Evolutionary conservation across 2,888 invertebrate genomes (phyloP), one percentile per base, ranked within the genome.

Genomic region (Tenthredo notha): DNA sequence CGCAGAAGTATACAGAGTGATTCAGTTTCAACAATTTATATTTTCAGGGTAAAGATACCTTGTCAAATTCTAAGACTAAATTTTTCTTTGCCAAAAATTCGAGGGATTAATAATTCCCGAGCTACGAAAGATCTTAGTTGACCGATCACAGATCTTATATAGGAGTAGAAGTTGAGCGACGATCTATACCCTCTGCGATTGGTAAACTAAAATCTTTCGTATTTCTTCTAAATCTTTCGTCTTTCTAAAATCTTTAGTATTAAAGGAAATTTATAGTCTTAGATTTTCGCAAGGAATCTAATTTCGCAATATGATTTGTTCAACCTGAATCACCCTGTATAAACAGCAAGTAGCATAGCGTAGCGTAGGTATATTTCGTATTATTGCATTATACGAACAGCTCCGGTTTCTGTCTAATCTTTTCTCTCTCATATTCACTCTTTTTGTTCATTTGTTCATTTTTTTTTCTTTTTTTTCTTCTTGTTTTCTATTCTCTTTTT

Each of bases 341-440:
- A 58, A 21, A 6, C n/a, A 58, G 18, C 18, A 7, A 33, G 37
- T 37, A 70, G 37, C 15, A 70, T 37, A 70, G 9, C 33, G 33
- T 70, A 18, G 29, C 33, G 33, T 70, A 18, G 29, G 70, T 70
- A 70, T 70, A 70, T n/a, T 70, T n/a, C n/a, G n/a, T 25, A 58
- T 58, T 58, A 37, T 70, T 70, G 37, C 70, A n/a, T 72, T 67
- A 29, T 72, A 40, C 70, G 37, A 72, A 40, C 33, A 72, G 70
- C 70, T 72, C 33, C 40, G 70, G 70, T 72, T 72, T 72, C 70
- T 37, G 37, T 72, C 25, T 61, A 61, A 61, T 61, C 61, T 61
- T 61, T 61, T 25, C 61, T 54, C 54, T 54, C 54, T n/a, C n/a
- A 18, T n/a, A 9, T n/a, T 54, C n/a, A n/a, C 54, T 54, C 54